Percentiles rank a stretch among this genome's conserved stretches.
phyloP scores from a whole-genome alignment of 2,113 vertebrate genomes.

The Equus quagga region DNA sequence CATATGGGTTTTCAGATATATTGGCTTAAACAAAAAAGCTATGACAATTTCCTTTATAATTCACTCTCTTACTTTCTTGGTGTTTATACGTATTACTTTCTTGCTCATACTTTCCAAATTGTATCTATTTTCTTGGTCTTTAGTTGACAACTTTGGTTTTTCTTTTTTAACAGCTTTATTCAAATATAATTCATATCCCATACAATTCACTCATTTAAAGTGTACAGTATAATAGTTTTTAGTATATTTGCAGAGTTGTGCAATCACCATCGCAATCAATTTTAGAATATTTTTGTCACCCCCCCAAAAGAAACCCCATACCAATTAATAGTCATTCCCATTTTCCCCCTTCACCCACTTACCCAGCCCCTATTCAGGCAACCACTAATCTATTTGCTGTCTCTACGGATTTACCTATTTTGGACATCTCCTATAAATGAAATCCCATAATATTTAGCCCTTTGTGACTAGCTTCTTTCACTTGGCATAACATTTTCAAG shows the following conservation, averaged over 20 bases:
- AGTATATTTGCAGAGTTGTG: background rate
- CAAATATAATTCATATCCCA: background rate
- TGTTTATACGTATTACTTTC: background rate
- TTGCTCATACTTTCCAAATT: background rate
- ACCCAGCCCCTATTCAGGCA: background rate
- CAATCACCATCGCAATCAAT: background rate
- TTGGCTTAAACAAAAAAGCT: background rate
- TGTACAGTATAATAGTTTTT: background rate
- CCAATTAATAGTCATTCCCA: background rate
- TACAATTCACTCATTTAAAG: background rate
- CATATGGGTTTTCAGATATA: background rate
- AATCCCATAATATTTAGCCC: background rate
- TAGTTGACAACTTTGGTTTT: background rate
- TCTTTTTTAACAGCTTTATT: background rate
- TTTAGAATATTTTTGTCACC: background rate
- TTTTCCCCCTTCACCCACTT: fast-evolving
- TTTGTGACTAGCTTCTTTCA: background rate
- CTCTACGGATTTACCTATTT: background rate
- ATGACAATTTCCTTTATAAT: background rate
- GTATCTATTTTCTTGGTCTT: background rate
- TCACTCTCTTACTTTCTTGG: background rate
- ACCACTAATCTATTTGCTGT: background rate
- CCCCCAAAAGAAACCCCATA: background rate
- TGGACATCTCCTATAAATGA: background rate
- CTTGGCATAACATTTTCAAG: background rate